Base-by-base conservation (phyloP, 2,797 vertebrate genomes). In the Acanthurus tractus region DNA sequence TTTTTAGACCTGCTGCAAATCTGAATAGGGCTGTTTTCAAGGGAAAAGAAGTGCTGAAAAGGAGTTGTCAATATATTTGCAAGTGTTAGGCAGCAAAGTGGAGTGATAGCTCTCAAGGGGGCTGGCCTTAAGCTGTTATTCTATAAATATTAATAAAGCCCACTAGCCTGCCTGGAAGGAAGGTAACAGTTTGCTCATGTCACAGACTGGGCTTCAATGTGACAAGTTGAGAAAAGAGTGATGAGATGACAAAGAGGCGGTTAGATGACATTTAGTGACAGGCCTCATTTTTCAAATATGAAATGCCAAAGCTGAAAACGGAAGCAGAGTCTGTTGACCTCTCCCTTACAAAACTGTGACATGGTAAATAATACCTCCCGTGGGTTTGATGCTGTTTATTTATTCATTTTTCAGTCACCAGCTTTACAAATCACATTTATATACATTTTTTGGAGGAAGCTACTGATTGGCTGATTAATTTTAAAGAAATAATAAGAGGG, bases 71-170 rank as follows among this genome's bases (percentile, higher is more conserved):
- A 94, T 95, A 94, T 94, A 93, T 94, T 95, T 91, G 93, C 74
- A 83, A 91, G 90, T 85, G 91, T 96, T 94, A 91, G 91, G 89
- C 88, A 89, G 86, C 84, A 82, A 80, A 94, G 69, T 88, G 82
- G 89, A 93, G 86, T 92, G 92, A 93, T 90, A 85, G 85, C 91
- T 92, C 92, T 95, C 90, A 56, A 87, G 92, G 93, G 94, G 93
- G 84, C 94, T 95, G 89, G 90, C 94, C 95, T 93, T 87, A 95
- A 94, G 93, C 93, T 92, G 92, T 91, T 95, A 93, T 94, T 91
- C 93, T 93, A 86, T 93, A 90, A 94, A 94, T 95, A 96, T 95
- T 92, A 94, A 95, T 95, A 90, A 91, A 91, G 92, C 90, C 92
- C 94, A 86, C 82, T 52, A 88, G 89, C 87, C 91, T 94, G 90